These are phyloP conservation scores for Eumeta japonica DNA, from an alignment of 1,140 invertebrate species.

Conservation along the genomic window DNA sequence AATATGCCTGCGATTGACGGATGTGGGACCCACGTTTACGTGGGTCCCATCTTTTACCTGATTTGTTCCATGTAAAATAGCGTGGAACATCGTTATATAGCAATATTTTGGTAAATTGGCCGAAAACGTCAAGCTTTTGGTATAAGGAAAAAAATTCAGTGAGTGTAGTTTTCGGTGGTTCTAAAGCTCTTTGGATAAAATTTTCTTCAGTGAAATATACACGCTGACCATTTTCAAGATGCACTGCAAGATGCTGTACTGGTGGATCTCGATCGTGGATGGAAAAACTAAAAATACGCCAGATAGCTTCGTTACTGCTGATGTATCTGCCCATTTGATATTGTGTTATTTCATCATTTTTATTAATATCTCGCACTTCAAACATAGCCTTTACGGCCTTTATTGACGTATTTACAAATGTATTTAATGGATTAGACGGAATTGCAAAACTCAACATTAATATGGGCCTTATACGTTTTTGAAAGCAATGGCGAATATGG, in stretches of 20 bases:
- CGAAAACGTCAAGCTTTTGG: constrained; percentile 19
- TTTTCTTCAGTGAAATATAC: constrained; percentile 29
- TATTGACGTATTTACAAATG: too few species aligned
- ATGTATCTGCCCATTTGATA: constrained; percentile 43
- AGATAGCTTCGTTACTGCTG: constrained; percentile 43
- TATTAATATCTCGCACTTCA: constrained; percentile 15
- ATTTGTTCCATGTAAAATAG: constrained; percentile 30
- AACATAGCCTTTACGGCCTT: constrained; percentile 40
- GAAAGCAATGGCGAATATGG: constrained; percentile 56
- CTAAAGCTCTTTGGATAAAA: constrained; percentile 15
- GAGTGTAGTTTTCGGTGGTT: constrained; percentile 37
- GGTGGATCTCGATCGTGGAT: constrained; percentile 44
- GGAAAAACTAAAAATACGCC: constrained; percentile 42
- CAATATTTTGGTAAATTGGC: constrained; percentile 39
- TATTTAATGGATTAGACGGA: constrained; percentile 58
- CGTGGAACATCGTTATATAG: constrained; percentile 34
- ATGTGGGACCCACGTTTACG: constrained; percentile 26
- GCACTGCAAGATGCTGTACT: constrained; percentile 40
- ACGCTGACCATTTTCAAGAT: too few species aligned
- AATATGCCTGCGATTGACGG: constrained; percentile 21
- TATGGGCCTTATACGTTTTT: constrained; percentile 49
- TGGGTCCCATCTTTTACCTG: constrained; percentile 20
- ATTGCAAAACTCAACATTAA: constrained; percentile 52
- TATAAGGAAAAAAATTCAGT: constrained; percentile 39
- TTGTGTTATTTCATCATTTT: constrained; percentile 20